These are phyloP conservation scores for Synanthedon tipuliformis DNA, from an alignment of 2,888 invertebrate genomes.

Conservation along the genomic window DNA sequence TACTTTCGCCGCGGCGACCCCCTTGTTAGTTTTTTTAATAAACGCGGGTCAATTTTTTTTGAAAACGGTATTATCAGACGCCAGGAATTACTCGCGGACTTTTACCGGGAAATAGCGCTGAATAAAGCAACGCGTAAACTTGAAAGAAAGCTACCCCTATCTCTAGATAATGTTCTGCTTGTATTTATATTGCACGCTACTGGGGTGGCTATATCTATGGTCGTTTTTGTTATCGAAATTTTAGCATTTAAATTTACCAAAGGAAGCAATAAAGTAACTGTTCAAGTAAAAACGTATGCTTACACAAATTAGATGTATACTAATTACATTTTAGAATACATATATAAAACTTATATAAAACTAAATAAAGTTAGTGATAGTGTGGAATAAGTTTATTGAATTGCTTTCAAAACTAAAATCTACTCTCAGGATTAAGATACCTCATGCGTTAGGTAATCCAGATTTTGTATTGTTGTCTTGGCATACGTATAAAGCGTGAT, in stretches of 20 bases:
- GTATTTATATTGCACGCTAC: slow-evolving; percentile 9
- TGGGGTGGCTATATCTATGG: neutral
- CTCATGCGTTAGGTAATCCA: too few species aligned
- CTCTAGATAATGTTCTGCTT: slow-evolving; percentile 22
- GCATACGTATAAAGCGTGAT: too few species aligned
- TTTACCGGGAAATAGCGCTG: neutral
- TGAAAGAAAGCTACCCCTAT: slow-evolving; percentile 6
- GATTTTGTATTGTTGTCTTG: too few species aligned
- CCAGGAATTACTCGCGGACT: neutral
- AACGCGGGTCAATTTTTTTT: neutral
- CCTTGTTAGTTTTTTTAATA: neutral
- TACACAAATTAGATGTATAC: too few species aligned
- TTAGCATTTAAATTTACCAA: neutral
- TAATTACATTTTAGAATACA: too few species aligned
- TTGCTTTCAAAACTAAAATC: too few species aligned
- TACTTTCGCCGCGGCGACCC: neutral
- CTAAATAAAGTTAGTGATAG: too few species aligned
- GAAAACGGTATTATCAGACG: neutral
- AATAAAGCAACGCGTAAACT: neutral
- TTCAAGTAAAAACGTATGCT: too few species aligned
- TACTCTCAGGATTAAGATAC: too few species aligned
- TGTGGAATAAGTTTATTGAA: too few species aligned
- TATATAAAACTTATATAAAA: too few species aligned
- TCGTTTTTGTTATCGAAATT: neutral
- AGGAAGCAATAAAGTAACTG: too few species aligned